Evolutionary conservation across 2,113 vertebrate species (phyloP).

Genomic region (Chinchilla lanigera): DNA sequence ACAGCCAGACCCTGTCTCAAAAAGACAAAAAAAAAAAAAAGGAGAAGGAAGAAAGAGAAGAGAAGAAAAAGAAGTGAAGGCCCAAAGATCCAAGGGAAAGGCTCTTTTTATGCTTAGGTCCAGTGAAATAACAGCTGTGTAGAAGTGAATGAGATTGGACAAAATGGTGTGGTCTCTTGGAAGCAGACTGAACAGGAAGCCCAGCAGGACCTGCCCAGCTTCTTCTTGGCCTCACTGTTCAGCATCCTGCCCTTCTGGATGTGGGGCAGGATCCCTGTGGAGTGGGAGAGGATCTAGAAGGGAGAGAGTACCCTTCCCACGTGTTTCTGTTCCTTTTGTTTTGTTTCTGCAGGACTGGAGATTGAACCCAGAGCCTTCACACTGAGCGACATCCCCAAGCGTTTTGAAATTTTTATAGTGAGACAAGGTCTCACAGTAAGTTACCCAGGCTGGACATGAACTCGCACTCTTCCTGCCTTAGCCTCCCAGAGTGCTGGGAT

Average conservation of each 20-base stretch:
- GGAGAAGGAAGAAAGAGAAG: too few species aligned
- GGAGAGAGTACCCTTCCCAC: background rate
- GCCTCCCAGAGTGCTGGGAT: background rate
- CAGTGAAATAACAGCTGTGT: background rate
- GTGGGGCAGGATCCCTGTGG: background rate
- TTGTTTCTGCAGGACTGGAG: background rate
- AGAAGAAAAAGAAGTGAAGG: background rate
- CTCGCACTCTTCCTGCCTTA: background rate
- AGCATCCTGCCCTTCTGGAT: background rate
- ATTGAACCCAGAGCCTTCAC: background rate
- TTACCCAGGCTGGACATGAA: background rate
- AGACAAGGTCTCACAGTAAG: background rate
- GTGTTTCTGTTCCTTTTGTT: background rate
- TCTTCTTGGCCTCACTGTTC: background rate
- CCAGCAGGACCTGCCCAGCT: background rate
- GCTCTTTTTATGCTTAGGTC: background rate
- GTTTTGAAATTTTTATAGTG: background rate
- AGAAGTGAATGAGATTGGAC: background rate
- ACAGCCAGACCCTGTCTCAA: too few species aligned
- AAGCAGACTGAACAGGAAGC: background rate
- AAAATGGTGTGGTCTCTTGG: background rate
- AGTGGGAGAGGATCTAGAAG: background rate
- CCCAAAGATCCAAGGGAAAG: background rate
- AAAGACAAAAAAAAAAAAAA: too few species aligned
- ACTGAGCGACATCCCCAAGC: background rate